These are phyloP conservation scores for Holothuria glaberrima DNA, from an alignment of 35 echinoderm and acorn worm genomes.

Conservation along the genomic window DNA sequence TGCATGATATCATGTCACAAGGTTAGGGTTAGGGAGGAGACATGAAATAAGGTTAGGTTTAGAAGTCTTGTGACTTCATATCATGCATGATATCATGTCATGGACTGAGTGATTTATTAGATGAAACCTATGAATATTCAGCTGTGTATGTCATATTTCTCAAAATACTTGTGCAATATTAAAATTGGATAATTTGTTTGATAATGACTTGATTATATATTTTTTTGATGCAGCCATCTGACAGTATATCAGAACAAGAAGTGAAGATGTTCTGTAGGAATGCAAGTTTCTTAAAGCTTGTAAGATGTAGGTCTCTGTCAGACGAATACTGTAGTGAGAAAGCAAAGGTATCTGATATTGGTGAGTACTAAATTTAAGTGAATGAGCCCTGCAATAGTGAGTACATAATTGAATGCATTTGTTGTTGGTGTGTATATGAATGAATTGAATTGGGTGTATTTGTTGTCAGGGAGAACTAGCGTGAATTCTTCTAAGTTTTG, in stretches of 20 bases:
- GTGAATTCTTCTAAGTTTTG: background rate
- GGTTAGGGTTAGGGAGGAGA: too few species aligned
- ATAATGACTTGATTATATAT: background rate
- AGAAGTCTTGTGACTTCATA: too few species aligned
- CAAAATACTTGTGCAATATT: background rate
- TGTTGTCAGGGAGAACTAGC: too few species aligned
- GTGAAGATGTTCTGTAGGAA: slow-evolving; percentile 92
- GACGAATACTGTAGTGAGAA: slow-evolving; percentile 81
- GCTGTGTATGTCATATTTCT: too few species aligned
- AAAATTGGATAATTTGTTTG: background rate
- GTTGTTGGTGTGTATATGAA: too few species aligned
- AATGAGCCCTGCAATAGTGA: background rate
- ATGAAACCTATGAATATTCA: too few species aligned
- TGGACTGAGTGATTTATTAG: too few species aligned
- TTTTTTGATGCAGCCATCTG: slow-evolving; percentile 65
- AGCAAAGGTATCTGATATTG: slow-evolving; percentile 79
- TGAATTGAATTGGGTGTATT: too few species aligned
- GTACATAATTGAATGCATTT: too few species aligned
- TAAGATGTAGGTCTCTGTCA: slow-evolving; percentile 76
- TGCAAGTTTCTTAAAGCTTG: slow-evolving; percentile 72
- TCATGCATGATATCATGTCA: too few species aligned
- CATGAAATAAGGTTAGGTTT: too few species aligned
- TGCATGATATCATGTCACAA: too few species aligned
- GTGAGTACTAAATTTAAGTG: slow-evolving; percentile 43
- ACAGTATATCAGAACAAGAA: slow-evolving; percentile 80